Evolutionary conservation across 2,797 vertebrate species (phyloP).

Genomic region (Oreonectes daqikongensis): DNA sequence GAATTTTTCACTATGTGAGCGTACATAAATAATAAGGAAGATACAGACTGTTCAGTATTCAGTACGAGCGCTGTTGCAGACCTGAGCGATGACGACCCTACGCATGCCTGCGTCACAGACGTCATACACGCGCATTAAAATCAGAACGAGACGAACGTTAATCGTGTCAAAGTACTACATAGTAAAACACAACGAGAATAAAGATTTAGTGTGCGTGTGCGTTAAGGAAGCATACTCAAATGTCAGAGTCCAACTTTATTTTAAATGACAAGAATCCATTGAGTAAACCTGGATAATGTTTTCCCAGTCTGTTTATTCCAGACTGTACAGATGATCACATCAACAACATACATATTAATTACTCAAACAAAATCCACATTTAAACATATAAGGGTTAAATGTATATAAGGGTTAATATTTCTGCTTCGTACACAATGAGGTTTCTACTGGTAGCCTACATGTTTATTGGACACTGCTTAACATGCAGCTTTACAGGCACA

Average conservation of each 20-base stretch:
- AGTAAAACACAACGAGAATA: background rate
- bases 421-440: conserved; percentile 22
- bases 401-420: background rate
- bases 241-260: conserved; percentile 14
- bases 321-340: conserved; percentile 11
- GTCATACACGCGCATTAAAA: background rate
- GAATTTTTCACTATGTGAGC: no score
- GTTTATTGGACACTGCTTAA: conserved; percentile 46
- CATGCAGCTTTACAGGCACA: conserved; percentile 58
- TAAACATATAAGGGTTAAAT: conserved; percentile 14
- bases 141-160: background rate
- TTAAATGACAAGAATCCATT: background rate
- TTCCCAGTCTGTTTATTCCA: background rate
- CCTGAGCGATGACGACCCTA: conserved; percentile 28
- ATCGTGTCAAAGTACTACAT: background rate
- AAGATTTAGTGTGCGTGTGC: background rate
- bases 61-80: conserved; percentile 1
- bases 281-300: background rate
- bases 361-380: conserved; percentile 17
- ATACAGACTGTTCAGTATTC: conserved; percentile 37
- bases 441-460: conserved; percentile 37
- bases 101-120: background rate
- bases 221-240: background rate
- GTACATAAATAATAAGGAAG: no score
- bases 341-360: background rate